These are phyloP conservation scores for Trachelus stipa DNA, from an alignment of 2,888 invertebrate species.

Conservation along the genomic window DNA sequence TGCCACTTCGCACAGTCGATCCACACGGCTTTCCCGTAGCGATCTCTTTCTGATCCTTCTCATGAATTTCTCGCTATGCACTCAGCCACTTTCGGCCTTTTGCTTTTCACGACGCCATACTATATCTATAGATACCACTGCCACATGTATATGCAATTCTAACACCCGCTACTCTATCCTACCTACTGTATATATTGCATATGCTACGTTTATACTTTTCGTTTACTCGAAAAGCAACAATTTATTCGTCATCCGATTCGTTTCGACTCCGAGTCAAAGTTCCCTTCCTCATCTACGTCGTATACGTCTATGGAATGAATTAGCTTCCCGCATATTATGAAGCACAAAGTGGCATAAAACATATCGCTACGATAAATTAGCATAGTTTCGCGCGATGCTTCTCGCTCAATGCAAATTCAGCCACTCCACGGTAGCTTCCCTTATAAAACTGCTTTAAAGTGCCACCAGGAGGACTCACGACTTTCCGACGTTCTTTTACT, in stretches of 20 bases:
- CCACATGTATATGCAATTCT: not conserved
- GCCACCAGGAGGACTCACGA: not conserved
- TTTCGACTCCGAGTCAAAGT: not conserved
- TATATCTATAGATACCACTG: not conserved
- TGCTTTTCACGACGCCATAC: constrained; percentile 32
- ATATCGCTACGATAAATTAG: constrained; percentile 45
- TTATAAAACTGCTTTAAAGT: constrained; percentile 3
- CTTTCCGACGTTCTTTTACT: not conserved
- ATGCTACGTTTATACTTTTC: not conserved
- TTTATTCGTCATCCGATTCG: not conserved
- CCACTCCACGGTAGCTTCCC: not conserved
- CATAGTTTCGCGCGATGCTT: constrained; percentile 31
- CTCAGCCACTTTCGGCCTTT: constrained; percentile 35
- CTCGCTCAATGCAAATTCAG: constrained; percentile 47
- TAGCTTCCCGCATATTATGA: constrained; percentile 14
- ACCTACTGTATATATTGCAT: not conserved
- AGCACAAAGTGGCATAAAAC: constrained; percentile 40
- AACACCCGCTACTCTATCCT: not conserved
- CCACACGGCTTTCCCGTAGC: not conserved
- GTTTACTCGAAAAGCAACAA: not conserved
- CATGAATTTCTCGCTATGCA: constrained; percentile 44
- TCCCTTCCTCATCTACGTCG: not conserved
- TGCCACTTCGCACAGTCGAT: not conserved
- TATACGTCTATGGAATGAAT: not conserved
- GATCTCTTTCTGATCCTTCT: constrained; percentile 19